These are phyloP conservation scores for Drosophila gaucha DNA, from an alignment of 2,888 invertebrate species.

Conservation along the genomic window DNA sequence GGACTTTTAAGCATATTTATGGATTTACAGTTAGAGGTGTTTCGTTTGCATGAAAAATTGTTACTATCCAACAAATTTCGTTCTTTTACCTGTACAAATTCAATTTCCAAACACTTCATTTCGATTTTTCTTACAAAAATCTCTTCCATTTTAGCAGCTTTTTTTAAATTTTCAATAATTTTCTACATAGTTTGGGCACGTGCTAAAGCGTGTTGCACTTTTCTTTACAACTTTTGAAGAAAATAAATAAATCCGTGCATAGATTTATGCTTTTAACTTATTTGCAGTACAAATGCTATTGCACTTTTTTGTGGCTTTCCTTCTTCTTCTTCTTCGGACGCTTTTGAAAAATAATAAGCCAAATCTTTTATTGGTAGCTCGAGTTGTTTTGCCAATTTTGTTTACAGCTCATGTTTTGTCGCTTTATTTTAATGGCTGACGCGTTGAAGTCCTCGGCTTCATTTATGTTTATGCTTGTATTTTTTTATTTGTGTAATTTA, in stretches of 20 bases:
- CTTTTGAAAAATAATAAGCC: conserved; percentile 38
- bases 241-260: conserved; percentile 47
- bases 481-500: conserved; percentile 76
- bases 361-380: conserved; percentile 38
- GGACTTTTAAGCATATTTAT: background rate
- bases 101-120: background rate
- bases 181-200: conserved; percentile 14
- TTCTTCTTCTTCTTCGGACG: background rate
- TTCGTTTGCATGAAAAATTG: background rate
- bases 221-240: background rate
- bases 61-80: no score
- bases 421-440: conserved; percentile 74
- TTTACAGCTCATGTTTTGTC: conserved; percentile 79
- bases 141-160: background rate
- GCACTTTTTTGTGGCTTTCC: conserved; percentile 21
- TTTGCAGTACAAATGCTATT: conserved; percentile 40
- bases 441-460: conserved; percentile 59
- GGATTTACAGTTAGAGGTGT: background rate
- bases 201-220: conserved; percentile 14
- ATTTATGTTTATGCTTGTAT: conserved; percentile 67
- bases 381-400: conserved; percentile 51
- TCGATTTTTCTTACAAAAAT: background rate
- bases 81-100: no score
- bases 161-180: background rate
- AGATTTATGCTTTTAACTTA: conserved; percentile 70